Conservation (phyloP, 2,888 invertebrate species). For the Ennomos quercinarius region DNA sequence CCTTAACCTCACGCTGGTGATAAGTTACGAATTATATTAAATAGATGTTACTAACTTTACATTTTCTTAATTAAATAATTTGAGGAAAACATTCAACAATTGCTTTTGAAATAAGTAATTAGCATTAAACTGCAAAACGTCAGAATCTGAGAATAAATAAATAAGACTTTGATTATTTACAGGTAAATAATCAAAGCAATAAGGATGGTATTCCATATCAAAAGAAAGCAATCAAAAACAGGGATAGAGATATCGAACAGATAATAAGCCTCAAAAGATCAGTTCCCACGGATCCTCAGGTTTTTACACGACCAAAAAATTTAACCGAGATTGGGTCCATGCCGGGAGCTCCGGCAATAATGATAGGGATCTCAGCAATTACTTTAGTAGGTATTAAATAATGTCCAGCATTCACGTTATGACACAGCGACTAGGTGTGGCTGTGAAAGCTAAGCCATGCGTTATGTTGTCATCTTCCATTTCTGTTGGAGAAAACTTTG, state of each 20-base stretch:
- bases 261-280: conserved; percentile 60
- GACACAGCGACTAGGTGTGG: conserved; percentile 47
- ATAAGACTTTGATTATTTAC: not conserved
- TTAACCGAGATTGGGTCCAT: conserved; percentile 58
- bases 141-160: not conserved
- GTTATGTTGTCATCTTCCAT: conserved; percentile 58
- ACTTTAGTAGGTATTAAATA: conserved; percentile 63
- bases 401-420: conserved; percentile 46
- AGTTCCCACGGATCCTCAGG: conserved; percentile 47
- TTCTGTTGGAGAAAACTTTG: conserved; percentile 28
- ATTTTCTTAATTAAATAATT: too few relatives aligned
- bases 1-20: conserved; percentile 10
- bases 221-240: conserved; percentile 41
- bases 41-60: not conserved
- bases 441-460: conserved; percentile 59
- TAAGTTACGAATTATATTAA: conserved; percentile 19
- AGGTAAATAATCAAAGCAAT: too few relatives aligned
- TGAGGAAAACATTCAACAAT: too few relatives aligned
- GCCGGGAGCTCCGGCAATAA: conserved; percentile 71
- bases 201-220: conserved; percentile 12
- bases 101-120: too few relatives aligned
- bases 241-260: conserved; percentile 64
- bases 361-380: conserved; percentile 79
- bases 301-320: conserved; percentile 60
- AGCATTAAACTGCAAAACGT: too few relatives aligned